Percentiles rank a stretch among this genome's conserved stretches.
These are phyloP conservation scores for Drosophila melanica DNA, from an alignment of 1,140 invertebrate species.

Conservation along the genomic window DNA sequence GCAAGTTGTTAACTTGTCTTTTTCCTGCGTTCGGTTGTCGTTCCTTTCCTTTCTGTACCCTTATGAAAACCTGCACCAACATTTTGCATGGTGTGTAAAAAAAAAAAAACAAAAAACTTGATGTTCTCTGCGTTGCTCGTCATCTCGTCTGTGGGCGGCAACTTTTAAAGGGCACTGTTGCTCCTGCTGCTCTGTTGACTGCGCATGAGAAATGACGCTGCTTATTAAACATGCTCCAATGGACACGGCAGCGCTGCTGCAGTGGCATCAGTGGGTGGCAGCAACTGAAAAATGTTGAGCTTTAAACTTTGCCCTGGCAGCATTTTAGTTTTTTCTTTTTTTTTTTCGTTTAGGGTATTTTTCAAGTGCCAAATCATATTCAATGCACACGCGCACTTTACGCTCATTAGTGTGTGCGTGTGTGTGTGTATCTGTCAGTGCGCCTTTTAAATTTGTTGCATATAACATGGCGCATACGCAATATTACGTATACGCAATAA, in stretches of 20 bases:
- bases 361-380: constrained; percentile 41
- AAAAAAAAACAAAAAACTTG: constrained; percentile 18
- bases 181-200: constrained; percentile 51
- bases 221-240: constrained; percentile 76
- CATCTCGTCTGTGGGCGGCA: constrained; percentile 33
- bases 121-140: constrained; percentile 31
- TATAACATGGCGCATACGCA: constrained; percentile 17
- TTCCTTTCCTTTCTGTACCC: neutral
- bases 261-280: constrained; percentile 1
- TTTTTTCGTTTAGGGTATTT: constrained; percentile 5
- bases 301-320: constrained; percentile 43
- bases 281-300: constrained; percentile 48
- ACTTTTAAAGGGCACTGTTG: constrained; percentile 16
- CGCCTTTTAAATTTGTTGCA: constrained; percentile 38
- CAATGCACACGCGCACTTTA: constrained; percentile 42
- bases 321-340: constrained; percentile 23
- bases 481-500: constrained; percentile 40
- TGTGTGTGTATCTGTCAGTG: neutral
- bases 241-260: constrained; percentile 45
- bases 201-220: constrained; percentile 70
- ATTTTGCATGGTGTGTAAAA: constrained; percentile 57
- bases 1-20: neutral
- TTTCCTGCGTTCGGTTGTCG: neutral
- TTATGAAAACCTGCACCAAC: constrained; percentile 28
- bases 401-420: constrained; percentile 50